Base-by-base conservation (phyloP, 2,888 invertebrate species). In the Melolontha melolontha region DNA sequence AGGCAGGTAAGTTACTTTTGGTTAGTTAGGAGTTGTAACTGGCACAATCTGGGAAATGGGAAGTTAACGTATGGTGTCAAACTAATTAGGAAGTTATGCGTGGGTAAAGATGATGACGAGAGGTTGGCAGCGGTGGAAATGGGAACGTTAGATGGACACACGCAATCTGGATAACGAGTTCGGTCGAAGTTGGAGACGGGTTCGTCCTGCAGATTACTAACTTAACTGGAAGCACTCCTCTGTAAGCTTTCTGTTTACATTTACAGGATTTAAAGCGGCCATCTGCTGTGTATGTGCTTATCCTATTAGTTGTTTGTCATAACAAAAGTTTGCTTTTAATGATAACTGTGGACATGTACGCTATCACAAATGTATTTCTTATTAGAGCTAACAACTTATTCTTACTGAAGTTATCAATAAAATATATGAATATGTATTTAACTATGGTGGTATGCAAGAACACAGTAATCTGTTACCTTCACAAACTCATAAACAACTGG, bases 31-130 rank as follows among this genome's bases (percentile, higher is more conserved):
- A 59, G 44, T 59, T 57, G 57, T 57, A 57, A 44, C 57, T 34
- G 57, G 57, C 57, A 42, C 57, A 57, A 57, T 57, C 57, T 57
- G 57, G 42, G 42, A 44, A 57, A 57, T 42, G 57, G 76, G 74
- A 77, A 78, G 77, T 76, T 73, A 77, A 75, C 79, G 78, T 76
- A 75, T 78, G 76, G 75, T 72, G 70, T 74, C 78, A 77, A 78
- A 79, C 77, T 79, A 79, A 79, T 79, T 78, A 78, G 76, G 72
- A 78, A 79, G 77, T 79, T 78, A 76, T 78, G 59, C 44, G 44
- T 44, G 27, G 27, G 14, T 11, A 14, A 17, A 40, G 44, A 59
- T 44, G 44, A 57, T 44, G 57, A 57, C 42, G 42, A 39, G 54
- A 40, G 39, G 54, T 39, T 40, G 17, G 54, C 39, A 40, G 40